Evolutionary conservation across 2,888 invertebrate species (phyloP).

Genomic region (Blomia tropicalis): DNA sequence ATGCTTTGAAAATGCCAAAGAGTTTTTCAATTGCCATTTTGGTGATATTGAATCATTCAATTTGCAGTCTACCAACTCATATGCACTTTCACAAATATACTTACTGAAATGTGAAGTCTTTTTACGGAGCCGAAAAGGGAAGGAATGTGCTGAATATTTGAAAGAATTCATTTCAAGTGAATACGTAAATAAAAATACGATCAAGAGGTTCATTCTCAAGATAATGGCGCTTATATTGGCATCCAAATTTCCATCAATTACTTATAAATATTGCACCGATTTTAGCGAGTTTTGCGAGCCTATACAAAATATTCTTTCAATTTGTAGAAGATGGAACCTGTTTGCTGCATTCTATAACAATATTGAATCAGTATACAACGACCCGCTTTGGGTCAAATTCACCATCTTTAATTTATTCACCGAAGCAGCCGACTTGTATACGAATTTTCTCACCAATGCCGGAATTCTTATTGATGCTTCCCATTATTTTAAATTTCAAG

Average conservation of each 20-base stretch:
- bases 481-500: constrained; percentile 6
- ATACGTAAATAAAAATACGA: constrained; percentile 21
- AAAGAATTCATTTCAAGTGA: constrained; percentile 10
- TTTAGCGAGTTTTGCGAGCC: constrained; percentile 23
- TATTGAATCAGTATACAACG: neutral
- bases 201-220: constrained; percentile 22
- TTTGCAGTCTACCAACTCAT: neutral
- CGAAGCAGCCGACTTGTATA: neutral
- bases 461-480: constrained; percentile 16
- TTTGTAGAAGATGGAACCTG: constrained; percentile 22
- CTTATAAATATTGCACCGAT: constrained; percentile 5
- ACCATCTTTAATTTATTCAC: constrained; percentile 3
- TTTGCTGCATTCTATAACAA: neutral
- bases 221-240: constrained; percentile 18
- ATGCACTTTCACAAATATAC: neutral
- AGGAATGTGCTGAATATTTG: neutral
- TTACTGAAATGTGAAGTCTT: constrained; percentile 16
- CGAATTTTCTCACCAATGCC: constrained; percentile 8
- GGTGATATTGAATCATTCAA: neutral
- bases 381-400: constrained; percentile 20
- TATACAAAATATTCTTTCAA: constrained; percentile 16
- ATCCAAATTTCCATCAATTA: constrained; percentile 3
- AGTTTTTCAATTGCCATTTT: neutral
- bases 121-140: neutral
- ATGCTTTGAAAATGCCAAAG: neutral